Percentiles rank a stretch among this genome's conserved stretches.
phyloP scores from a whole-genome alignment of 2,888 invertebrate genomes.

The Apantesis nais region DNA sequence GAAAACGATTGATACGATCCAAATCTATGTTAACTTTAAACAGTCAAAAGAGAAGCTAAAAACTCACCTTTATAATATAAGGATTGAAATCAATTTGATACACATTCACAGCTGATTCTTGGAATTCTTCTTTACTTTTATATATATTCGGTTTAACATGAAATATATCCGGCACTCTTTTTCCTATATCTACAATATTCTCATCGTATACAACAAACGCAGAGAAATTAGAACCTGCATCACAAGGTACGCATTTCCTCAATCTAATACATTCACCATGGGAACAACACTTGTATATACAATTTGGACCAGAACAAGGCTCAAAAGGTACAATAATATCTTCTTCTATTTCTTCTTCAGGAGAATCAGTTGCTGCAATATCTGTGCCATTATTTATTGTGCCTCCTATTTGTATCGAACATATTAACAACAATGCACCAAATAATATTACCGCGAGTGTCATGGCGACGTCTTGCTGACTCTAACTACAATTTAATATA shows the following conservation, averaged over 20 bases:
- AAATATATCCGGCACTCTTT: conserved; percentile 3
- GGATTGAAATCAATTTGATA: neutral
- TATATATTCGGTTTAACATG: neutral
- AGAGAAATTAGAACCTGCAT: neutral
- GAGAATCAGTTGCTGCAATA: neutral
- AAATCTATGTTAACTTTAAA: too few species aligned
- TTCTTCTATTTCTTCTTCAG: neutral
- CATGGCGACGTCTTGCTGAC: conserved; percentile 5
- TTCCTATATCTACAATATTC: conserved; percentile 3
- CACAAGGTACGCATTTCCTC: neutral
- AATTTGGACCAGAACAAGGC: neutral
- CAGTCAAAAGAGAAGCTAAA: neutral
- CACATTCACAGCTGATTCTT: conserved; percentile 1
- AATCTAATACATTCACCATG: neutral
- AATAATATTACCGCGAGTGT: conserved; percentile 2
- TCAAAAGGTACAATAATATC: neutral
- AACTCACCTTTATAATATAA: conserved; percentile 18
- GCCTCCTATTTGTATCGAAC: conserved; percentile 6
- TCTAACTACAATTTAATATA: conserved; percentile 3
- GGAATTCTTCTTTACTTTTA: neutral
- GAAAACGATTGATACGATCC: neutral
- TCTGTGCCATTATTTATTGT: neutral
- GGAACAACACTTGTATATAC: conserved; percentile 18
- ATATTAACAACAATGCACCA: neutral
- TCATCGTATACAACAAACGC: conserved; percentile 10